Conservation (phyloP, 2,888 invertebrate species). For the Leptura quadrifasciata region DNA sequence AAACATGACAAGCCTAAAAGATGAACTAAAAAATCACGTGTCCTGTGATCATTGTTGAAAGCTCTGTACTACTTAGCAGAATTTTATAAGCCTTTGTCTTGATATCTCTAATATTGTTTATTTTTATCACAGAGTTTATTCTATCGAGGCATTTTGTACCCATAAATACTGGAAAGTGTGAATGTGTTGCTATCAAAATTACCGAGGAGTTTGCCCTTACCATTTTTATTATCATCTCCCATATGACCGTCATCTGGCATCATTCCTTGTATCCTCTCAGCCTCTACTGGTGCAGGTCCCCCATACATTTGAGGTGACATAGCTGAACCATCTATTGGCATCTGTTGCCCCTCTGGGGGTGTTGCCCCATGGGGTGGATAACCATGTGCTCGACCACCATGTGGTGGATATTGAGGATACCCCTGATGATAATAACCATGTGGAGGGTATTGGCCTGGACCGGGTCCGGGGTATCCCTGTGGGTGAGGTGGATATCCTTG, state of each 20-base stretch:
- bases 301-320: constrained; percentile 34
- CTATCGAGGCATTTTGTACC: too few species aligned
- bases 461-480: constrained; percentile 70
- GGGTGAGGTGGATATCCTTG: constrained; percentile 69
- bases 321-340: constrained; percentile 25
- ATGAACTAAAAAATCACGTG: too few species aligned
- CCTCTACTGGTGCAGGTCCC: constrained; percentile 26
- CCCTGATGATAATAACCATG: constrained; percentile 74
- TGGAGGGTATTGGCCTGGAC: constrained; percentile 61
- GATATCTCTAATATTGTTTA: too few species aligned
- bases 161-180: too few species aligned
- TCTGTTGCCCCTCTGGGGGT: constrained; percentile 31
- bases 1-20: too few species aligned
- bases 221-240: constrained; percentile 36
- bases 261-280: constrained; percentile 31
- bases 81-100: too few species aligned
- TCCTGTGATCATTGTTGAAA: too few species aligned
- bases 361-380: constrained; percentile 67
- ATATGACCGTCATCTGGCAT: constrained; percentile 35
- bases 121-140: too few species aligned
- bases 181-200: too few species aligned
- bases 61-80: too few species aligned
- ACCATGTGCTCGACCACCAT: constrained; percentile 74
- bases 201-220: constrained; percentile 10
- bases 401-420: constrained; percentile 76